Percentiles rank a stretch among this genome's conserved stretches.
Conservation (phyloP, 2,113 vertebrate species). For the Erpornis zantholeuca region DNA sequence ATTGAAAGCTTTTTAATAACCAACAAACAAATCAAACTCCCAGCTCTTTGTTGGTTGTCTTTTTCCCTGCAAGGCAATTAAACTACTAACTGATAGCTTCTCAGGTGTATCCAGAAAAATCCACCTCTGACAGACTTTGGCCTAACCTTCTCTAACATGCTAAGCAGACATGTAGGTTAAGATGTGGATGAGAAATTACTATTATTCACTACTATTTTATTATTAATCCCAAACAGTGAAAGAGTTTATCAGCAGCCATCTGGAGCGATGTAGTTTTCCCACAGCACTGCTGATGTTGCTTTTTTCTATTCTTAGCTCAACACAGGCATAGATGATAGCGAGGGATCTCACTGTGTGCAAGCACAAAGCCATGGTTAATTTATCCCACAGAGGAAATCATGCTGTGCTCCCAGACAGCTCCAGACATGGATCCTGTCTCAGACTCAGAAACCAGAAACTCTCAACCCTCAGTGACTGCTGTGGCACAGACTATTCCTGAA, state of each 20-base stretch:
- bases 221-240: constrained; percentile 21
- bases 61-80: background rate
- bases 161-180: background rate
- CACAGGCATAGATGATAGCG: constrained; percentile 24
- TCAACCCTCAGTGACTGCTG: constrained; percentile 18
- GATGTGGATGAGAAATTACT: background rate
- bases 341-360: constrained; percentile 37
- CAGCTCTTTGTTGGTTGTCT: background rate
- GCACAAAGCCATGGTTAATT: constrained; percentile 48
- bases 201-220: background rate
- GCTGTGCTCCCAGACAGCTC: constrained; percentile 59
- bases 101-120: background rate
- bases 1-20: background rate
- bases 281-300: constrained; percentile 60
- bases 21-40: background rate
- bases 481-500: constrained; percentile 1
- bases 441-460: constrained; percentile 49
- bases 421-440: constrained; percentile 52
- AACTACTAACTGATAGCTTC: background rate
- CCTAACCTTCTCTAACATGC: background rate
- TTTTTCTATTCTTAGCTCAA: constrained; percentile 65
- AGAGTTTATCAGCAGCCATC: constrained; percentile 41
- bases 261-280: constrained; percentile 52
- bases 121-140: background rate
- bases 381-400: constrained; percentile 50